These are phyloP conservation scores for Spodoptera exigua DNA, from an alignment of 2,888 invertebrate genomes.

Conservation along the genomic window DNA sequence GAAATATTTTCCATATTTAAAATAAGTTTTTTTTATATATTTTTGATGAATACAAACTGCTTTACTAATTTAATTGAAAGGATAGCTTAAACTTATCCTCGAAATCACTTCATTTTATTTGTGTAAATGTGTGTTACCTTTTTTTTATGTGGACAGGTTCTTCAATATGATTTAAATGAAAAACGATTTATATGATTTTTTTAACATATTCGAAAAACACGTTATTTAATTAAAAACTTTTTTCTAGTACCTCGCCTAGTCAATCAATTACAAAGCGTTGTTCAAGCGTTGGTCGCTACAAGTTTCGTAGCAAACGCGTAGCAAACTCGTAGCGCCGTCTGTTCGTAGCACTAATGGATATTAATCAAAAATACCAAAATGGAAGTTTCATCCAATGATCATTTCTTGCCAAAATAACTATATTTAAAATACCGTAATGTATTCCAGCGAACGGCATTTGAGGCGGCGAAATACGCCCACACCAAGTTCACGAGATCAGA, in stretches of 20 bases:
- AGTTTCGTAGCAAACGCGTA: conserved; percentile 2
- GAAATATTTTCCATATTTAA: not conserved
- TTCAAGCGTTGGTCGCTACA: conserved; percentile 3
- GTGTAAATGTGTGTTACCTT: not conserved
- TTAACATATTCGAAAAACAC: too few species aligned
- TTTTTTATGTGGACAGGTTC: conserved; percentile 2
- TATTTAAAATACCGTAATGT: not conserved
- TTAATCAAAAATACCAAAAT: too few species aligned
- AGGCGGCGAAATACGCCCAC: conserved; percentile 17
- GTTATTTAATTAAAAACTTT: too few species aligned
- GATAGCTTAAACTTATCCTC: conserved; percentile 4
- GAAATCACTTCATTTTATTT: conserved; percentile 2
- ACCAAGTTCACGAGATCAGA: conserved; percentile 3
- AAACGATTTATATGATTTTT: too few species aligned
- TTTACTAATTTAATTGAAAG: conserved; percentile 10
- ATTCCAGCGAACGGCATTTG: conserved; percentile 20
- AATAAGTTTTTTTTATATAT: not conserved
- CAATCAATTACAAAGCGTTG: not conserved
- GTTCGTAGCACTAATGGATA: too few species aligned
- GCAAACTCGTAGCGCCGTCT: not conserved
- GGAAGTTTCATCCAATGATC: not conserved
- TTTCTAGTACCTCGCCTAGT: too few species aligned
- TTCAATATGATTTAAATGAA: not conserved
- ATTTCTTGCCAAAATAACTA: not conserved
- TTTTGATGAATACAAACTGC: not conserved